Percentiles rank a stretch among this genome's conserved stretches.
These are phyloP conservation scores for Phrynosoma platyrhinos DNA, from an alignment of 2,113 vertebrate genomes.

Conservation along the genomic window DNA sequence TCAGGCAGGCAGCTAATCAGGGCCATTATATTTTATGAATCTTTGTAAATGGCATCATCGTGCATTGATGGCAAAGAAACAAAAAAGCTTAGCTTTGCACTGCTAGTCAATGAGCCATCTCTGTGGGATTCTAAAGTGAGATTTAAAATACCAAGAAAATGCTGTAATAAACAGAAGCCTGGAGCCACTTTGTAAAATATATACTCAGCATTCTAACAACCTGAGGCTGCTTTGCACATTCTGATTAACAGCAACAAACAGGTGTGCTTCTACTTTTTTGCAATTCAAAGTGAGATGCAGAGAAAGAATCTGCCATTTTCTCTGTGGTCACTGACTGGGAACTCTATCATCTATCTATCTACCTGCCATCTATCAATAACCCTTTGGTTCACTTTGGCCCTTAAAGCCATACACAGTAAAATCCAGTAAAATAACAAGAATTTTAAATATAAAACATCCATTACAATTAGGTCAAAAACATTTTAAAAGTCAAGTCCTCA, in stretches of 20 bases:
- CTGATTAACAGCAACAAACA: neutral
- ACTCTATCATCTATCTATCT: no score
- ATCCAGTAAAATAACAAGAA: no score
- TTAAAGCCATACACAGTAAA: no score
- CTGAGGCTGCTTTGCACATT: neutral
- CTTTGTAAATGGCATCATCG: constrained; percentile 52
- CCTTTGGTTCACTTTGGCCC: no score
- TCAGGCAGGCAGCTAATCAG: constrained; percentile 60
- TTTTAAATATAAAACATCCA: no score
- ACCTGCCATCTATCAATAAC: no score
- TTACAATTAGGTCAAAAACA: no score
- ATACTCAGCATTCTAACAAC: constrained; percentile 29
- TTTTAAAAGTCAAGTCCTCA: no score
- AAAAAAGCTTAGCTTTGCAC: constrained; percentile 46
- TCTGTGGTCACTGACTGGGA: neutral
- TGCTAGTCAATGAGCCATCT: constrained; percentile 47
- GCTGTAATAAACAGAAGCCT: neutral
- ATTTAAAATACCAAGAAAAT: constrained; percentile 31
- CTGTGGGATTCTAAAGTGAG: neutral
- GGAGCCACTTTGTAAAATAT: constrained; percentile 30
- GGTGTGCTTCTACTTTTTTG: neutral
- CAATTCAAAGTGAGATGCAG: neutral
- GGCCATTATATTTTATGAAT: constrained; percentile 57
- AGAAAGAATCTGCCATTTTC: neutral
- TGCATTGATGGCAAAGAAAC: constrained; percentile 39